Evolutionary conservation across 2,797 vertebrate genomes (phyloP), one percentile per base, ranked within the genome.

Genomic region (Antennarius maculatus): DNA sequence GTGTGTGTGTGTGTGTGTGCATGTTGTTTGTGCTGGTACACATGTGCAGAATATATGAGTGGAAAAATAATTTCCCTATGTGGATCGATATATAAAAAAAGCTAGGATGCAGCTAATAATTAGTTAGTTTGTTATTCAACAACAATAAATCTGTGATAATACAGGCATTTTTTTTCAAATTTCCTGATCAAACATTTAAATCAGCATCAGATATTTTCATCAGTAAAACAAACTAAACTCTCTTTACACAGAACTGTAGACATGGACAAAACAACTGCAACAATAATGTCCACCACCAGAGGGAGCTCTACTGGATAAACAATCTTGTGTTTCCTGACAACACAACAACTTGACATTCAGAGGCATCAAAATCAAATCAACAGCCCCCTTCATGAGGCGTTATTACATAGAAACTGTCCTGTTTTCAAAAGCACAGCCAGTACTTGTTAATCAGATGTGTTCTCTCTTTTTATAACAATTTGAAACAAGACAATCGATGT

Each of bases 241-340:
- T 17, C 29, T 47, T 52, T 31, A 1, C 18, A 28, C 5, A 56
- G 27, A 54, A 27, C 41, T 2, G 31, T 39, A 15, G 23, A 47
- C 49, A 9, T 18, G 8, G 62, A 59, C 27, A 57, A 10, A 51
- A 43, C 18, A 74, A 17, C 43, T 86, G 85, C 76, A 86, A 41
- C 69, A 70, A 45, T 79, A 7, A 53, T 1, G 11, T 80, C 45
- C 63, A 53, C 56, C 90, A 90, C 62, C 78, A 89, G 88, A 82
- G 85, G 88, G 90, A 69, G 89, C 89, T 89, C 79, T 85, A 69
- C 13, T 50, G 47, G 64, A 78, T 17, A 13, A 80, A 72, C 71
- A 45, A 61, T 14, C 58, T 39, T 48, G 23, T 61, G 2, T 23
- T 23, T 2, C 23, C 23, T 23, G 23, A 23, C 23, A 23, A 23